Percentiles rank a stretch among this genome's conserved stretches.
Conservation (phyloP, 2,797 vertebrate genomes). For the Pelochelys cantorii region DNA sequence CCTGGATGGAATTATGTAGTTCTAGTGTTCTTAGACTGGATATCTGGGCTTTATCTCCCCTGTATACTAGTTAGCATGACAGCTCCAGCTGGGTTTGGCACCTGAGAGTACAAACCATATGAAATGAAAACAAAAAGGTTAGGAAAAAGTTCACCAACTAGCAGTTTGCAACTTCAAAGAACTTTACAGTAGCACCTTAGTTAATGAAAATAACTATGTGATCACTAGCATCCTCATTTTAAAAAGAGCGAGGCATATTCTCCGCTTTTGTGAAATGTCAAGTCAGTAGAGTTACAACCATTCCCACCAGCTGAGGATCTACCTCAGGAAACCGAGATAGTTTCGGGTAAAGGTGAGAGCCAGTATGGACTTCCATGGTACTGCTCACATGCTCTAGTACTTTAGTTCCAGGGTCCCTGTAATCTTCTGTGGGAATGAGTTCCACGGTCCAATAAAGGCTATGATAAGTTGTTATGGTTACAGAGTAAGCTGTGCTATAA, state of each 20-base stretch:
- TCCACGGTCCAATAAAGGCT: neutral
- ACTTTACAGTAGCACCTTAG: neutral
- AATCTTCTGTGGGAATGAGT: neutral
- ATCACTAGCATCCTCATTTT: neutral
- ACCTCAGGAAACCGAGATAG: neutral
- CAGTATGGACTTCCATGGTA: neutral
- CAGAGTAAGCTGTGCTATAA: neutral
- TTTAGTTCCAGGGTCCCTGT: neutral
- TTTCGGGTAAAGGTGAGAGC: neutral
- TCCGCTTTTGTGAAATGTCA: neutral
- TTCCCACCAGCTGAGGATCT: neutral
- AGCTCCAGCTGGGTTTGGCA: no score
- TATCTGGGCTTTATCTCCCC: no score
- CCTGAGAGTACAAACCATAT: no score
- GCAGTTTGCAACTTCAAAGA: neutral
- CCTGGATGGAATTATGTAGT: no score
- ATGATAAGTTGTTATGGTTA: neutral
- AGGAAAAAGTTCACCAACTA: neutral
- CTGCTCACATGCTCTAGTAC: neutral
- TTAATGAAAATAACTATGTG: neutral
- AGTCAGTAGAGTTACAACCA: neutral
- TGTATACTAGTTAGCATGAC: no score
- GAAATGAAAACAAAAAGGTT: neutral
- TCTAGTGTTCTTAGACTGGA: no score
- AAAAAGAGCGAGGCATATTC: neutral